Percentiles rank a stretch among this genome's conserved stretches.
Conservation (phyloP, 2,113 vertebrate genomes). For the Neolamprologus variostigma region DNA sequence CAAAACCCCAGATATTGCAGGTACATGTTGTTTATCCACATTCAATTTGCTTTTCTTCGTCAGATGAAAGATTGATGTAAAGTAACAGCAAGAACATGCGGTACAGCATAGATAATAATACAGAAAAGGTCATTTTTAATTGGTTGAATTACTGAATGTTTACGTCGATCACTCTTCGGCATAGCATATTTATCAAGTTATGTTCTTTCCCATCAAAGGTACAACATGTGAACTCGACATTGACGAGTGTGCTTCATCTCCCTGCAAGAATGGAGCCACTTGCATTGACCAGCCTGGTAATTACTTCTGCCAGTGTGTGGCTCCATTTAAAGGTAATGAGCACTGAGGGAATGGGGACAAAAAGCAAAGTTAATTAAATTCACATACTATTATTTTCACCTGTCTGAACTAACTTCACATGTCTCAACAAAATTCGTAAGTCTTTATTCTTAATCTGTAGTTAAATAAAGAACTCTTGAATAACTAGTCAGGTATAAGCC, state of each 20-base stretch:
- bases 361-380: constrained; percentile 85
- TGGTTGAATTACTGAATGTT: neutral
- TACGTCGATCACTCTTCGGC: neutral
- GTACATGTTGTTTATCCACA: neutral
- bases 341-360: constrained; percentile 65
- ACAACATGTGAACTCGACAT: constrained; percentile 70
- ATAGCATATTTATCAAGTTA: constrained; percentile 8
- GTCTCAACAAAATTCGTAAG: constrained; percentile 59
- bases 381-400: constrained; percentile 75
- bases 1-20: neutral
- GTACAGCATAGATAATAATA: neutral
- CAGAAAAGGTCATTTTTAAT: neutral
- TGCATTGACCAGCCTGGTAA: constrained; percentile 82
- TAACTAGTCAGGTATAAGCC: neutral
- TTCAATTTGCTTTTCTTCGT: neutral
- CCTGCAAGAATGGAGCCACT: constrained; percentile 76
- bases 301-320: constrained; percentile 80
- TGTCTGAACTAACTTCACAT: constrained; percentile 71
- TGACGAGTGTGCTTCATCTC: constrained; percentile 73
- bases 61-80: neutral
- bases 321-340: constrained; percentile 90
- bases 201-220: constrained; percentile 56
- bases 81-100: neutral
- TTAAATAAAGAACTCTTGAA: constrained; percentile 10
- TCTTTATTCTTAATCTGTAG: constrained; percentile 53